A percentile compares a stretch with the other conserved stretches of the same genome.
Conservation (phyloP, 2,888 invertebrate species). For the Teinopalpus imperialis region DNA sequence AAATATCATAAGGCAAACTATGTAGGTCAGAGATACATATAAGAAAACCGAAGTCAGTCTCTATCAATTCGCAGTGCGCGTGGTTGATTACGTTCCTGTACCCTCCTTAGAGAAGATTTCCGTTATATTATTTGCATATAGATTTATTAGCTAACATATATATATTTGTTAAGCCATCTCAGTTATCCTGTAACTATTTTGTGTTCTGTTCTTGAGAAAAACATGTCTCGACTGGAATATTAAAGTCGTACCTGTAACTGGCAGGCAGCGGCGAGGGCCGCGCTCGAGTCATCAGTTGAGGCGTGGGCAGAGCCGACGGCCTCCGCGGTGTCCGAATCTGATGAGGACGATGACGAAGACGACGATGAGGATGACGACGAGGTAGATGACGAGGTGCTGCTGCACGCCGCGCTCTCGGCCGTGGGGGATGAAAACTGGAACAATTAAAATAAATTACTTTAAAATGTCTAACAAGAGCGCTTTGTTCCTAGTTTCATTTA, state of each 20-base stretch:
- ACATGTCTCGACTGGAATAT: too few species aligned
- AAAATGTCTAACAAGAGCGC: not conserved
- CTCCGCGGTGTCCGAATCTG: slow-evolving; percentile 71
- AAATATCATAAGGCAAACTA: too few species aligned
- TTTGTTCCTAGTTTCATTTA: not conserved
- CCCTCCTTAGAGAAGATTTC: too few species aligned
- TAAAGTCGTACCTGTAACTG: slow-evolving; percentile 77
- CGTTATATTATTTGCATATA: too few species aligned
- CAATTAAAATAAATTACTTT: not conserved
- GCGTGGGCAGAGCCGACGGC: slow-evolving; percentile 63
- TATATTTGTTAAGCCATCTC: too few species aligned
- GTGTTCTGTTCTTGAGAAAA: too few species aligned
- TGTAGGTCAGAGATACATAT: too few species aligned
- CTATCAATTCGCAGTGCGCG: too few species aligned
- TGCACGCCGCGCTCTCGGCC: slow-evolving; percentile 63
- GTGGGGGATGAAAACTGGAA: slow-evolving; percentile 63
- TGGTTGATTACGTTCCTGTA: too few species aligned
- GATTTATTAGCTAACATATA: too few species aligned
- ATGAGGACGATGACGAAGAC: slow-evolving; percentile 72
- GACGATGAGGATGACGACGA: slow-evolving; percentile 69
- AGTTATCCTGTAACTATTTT: too few species aligned
- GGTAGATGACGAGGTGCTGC: slow-evolving; percentile 71
- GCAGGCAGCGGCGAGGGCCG: slow-evolving; percentile 80
- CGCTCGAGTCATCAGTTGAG: slow-evolving; percentile 77
- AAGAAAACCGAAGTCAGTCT: too few species aligned